phyloP scores from a whole-genome alignment of 2,113 vertebrate genomes.

The Craseonycteris thonglongyai region DNA sequence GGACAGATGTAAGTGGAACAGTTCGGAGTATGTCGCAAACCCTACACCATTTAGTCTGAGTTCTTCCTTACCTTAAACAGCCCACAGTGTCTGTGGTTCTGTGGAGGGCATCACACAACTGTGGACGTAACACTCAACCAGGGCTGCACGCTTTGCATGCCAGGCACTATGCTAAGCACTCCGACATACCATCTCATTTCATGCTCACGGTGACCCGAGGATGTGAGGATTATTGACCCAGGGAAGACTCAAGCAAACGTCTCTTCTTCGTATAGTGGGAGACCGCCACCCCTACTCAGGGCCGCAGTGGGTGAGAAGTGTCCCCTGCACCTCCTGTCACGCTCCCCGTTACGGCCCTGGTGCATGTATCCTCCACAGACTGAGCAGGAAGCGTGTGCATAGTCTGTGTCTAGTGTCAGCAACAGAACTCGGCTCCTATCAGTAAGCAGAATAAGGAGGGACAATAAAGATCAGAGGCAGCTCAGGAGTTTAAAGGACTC shows the following conservation, averaged over 20 bases:
- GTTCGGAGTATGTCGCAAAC: not conserved
- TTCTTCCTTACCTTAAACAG: not conserved
- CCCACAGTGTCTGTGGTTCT: not conserved
- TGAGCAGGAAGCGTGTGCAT: not conserved
- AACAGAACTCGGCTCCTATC: not conserved
- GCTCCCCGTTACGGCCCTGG: not conserved
- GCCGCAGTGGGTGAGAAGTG: not conserved
- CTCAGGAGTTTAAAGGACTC: not conserved
- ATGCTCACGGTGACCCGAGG: not conserved
- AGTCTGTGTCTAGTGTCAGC: rapidly evolving
- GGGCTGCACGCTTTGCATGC: rapidly evolving
- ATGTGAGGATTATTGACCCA: not conserved
- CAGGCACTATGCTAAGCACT: not conserved
- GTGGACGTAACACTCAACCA: too few species aligned
- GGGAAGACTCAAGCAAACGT: not conserved
- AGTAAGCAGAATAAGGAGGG: not conserved
- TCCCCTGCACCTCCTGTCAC: not conserved
- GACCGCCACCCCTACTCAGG: not conserved
- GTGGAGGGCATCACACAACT: not conserved
- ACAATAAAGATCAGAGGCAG: not conserved
- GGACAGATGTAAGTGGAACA: not conserved
- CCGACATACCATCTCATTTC: too few species aligned
- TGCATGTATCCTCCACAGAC: not conserved
- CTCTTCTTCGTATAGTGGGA: not conserved
- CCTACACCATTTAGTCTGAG: not conserved